Conservation (phyloP, 2,888 invertebrate genomes). For the Allygus modestus region DNA sequence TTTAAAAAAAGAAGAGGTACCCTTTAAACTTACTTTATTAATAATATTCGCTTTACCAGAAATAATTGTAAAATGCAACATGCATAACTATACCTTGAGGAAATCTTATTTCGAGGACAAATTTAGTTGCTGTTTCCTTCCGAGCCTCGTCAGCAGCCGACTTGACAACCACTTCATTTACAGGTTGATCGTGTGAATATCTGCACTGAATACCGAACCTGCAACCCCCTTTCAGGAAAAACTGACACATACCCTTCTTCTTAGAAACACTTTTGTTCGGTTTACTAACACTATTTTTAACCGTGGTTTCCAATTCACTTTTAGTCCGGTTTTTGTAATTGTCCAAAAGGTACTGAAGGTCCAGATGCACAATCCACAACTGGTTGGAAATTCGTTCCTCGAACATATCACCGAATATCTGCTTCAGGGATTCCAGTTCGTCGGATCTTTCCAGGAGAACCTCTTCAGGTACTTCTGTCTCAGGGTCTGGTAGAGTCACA, state of each 20-base stretch:
- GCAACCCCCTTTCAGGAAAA: constrained; percentile 80
- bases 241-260: constrained; percentile 80
- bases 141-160: constrained; percentile 68
- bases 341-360: constrained; percentile 72
- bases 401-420: constrained; percentile 86
- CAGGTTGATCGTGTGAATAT: constrained; percentile 80
- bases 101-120: constrained; percentile 87
- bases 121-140: constrained; percentile 74
- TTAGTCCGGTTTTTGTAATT: constrained; percentile 65
- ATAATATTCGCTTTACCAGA: too few species aligned
- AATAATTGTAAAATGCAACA: too few species aligned
- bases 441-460: constrained; percentile 82
- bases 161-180: constrained; percentile 33
- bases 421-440: constrained; percentile 85
- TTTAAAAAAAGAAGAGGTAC: too few species aligned
- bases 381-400: constrained; percentile 82
- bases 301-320: background rate
- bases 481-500: constrained; percentile 71
- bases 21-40: too few species aligned
- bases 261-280: background rate
- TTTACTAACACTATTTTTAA: background rate
- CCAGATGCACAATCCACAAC: constrained; percentile 84
- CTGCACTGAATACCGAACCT: constrained; percentile 86
- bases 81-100: constrained; percentile 75
- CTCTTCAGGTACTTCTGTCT: constrained; percentile 73